These are phyloP conservation scores for Octomys mimax DNA, from an alignment of 2,797 vertebrate species.

Conservation along the genomic window DNA sequence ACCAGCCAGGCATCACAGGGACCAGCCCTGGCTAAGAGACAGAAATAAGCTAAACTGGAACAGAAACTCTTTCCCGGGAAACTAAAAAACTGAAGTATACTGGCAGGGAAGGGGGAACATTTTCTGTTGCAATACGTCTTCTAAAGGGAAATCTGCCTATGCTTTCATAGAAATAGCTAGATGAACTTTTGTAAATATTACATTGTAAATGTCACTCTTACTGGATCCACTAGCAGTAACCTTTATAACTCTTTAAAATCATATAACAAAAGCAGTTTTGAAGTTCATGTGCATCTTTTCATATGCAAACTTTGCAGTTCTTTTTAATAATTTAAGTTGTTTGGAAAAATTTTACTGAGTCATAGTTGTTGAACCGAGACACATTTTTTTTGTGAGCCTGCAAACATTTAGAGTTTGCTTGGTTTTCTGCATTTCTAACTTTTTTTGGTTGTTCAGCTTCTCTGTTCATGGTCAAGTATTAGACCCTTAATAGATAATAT, in stretches of 20 bases:
- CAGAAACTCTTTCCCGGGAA: too few relatives aligned
- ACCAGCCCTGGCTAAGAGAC: too few relatives aligned
- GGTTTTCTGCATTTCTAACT: not conserved
- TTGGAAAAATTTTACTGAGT: constrained; percentile 80
- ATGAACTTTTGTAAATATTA: constrained; percentile 85
- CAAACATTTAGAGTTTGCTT: not conserved
- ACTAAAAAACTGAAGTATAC: too few relatives aligned
- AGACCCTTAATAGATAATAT: not conserved
- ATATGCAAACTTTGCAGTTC: constrained; percentile 78
- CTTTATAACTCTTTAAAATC: constrained; percentile 89
- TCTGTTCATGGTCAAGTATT: not conserved
- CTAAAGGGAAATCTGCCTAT: constrained; percentile 43
- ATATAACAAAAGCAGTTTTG: constrained; percentile 89
- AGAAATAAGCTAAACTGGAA: too few relatives aligned
- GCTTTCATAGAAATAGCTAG: constrained; percentile 71
- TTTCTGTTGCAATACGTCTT: not conserved
- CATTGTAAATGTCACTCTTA: constrained; percentile 86
- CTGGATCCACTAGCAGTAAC: constrained; percentile 83
- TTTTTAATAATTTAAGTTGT: constrained; percentile 87
- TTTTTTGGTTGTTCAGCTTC: not conserved
- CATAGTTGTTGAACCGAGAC: constrained; percentile 75
- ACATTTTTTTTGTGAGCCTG: constrained; percentile 69
- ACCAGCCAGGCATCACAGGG: too few relatives aligned
- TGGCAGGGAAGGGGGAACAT: too few relatives aligned
- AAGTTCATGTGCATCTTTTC: constrained; percentile 83